These are phyloP conservation scores for Chaetodon trifasciatus DNA, from an alignment of 2,797 vertebrate genomes.

Conservation along the genomic window DNA sequence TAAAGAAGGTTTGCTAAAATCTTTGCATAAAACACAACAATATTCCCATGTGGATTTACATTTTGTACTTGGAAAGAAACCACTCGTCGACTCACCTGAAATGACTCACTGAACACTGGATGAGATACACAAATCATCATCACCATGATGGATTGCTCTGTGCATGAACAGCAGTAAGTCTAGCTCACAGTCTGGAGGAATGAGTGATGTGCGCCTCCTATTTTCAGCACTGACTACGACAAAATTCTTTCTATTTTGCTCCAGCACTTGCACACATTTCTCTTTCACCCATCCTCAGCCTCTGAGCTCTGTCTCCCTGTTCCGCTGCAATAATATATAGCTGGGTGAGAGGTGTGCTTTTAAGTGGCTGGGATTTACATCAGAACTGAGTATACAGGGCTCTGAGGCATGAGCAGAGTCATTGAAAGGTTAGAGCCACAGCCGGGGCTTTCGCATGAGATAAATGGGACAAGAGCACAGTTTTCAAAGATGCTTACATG, in stretches of 20 bases:
- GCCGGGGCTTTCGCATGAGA: constrained; percentile 30
- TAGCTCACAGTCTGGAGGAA: constrained; percentile 30
- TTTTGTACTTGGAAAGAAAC: constrained; percentile 15
- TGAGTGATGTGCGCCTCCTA: constrained; percentile 39
- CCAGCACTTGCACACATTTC: constrained; percentile 39
- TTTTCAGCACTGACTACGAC: constrained; percentile 28
- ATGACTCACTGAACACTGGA: constrained; percentile 31
- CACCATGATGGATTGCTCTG: constrained; percentile 41
- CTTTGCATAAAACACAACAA: neutral
- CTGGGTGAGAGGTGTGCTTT: constrained; percentile 33
- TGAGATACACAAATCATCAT: constrained; percentile 47
- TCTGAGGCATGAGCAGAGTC: constrained; percentile 43
- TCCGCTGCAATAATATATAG: constrained; percentile 37
- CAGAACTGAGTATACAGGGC: constrained; percentile 34
- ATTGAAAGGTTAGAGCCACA: constrained; percentile 54
- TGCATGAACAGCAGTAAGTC: constrained; percentile 19
- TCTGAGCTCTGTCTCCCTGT: constrained; percentile 2
- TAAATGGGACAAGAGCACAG: constrained; percentile 40
- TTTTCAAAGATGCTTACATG: constrained; percentile 56
- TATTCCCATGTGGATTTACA: constrained; percentile 15
- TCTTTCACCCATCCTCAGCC: constrained; percentile 16
- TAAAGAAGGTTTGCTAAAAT: neutral
- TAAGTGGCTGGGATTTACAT: constrained; percentile 61
- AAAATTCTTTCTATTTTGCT: constrained; percentile 40
- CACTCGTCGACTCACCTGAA: neutral